Conservation (phyloP, 2,113 vertebrate species). For the Centropristis striata region DNA sequence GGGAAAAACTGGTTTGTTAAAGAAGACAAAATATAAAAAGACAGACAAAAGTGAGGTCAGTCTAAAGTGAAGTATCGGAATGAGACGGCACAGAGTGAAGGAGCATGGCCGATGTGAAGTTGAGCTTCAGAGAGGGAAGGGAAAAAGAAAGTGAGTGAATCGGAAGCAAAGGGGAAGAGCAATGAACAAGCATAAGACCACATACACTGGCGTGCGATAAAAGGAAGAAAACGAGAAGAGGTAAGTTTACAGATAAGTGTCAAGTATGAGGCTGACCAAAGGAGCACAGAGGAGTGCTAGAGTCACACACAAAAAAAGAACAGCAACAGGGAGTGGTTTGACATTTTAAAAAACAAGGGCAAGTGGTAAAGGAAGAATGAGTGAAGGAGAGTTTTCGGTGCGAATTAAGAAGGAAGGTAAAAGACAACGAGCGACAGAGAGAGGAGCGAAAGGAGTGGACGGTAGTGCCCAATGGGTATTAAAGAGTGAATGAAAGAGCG, state of each 20-base stretch:
- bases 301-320: constrained; percentile 17
- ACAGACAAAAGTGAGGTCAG: constrained; percentile 37
- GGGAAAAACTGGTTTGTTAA: neutral
- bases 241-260: constrained; percentile 26
- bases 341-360: constrained; percentile 30
- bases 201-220: neutral
- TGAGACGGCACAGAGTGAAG: constrained; percentile 30
- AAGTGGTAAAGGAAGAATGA: constrained; percentile 33
- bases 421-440: constrained; percentile 37
- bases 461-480: constrained; percentile 32
- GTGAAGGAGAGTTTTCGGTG: constrained; percentile 24
- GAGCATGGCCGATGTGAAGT: constrained; percentile 45
- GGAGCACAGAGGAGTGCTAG: constrained; percentile 17
- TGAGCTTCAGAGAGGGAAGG: constrained; percentile 47
- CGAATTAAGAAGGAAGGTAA: constrained; percentile 31
- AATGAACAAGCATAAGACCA: constrained; percentile 30
- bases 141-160: constrained; percentile 37
- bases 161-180: constrained; percentile 14
- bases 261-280: constrained; percentile 13
- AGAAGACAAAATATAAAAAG: constrained; percentile 17
- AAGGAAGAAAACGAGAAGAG: constrained; percentile 28
- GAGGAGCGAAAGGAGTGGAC: constrained; percentile 25
- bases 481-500: constrained; percentile 48
- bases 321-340: constrained; percentile 30
- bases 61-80: constrained; percentile 43